Evolutionary conservation across 1,140 invertebrate genomes (phyloP).

Genomic region (Bombus huntii): DNA sequence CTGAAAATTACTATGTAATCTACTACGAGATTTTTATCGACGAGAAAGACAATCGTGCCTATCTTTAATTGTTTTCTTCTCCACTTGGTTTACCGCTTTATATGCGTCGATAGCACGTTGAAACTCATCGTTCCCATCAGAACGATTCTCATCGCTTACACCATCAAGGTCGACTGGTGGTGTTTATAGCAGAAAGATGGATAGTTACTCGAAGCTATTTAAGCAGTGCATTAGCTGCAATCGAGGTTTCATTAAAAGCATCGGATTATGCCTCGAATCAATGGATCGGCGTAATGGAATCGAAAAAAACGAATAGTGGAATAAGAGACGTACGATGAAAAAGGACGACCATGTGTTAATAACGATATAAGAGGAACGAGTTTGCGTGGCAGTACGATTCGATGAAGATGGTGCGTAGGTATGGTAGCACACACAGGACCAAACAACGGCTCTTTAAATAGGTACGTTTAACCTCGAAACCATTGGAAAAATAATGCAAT

Average conservation of each 20-base stretch:
- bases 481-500: too few relatives aligned
- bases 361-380: background rate
- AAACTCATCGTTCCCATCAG: conserved; percentile 21
- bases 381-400: background rate
- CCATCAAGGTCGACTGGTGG: conserved; percentile 35
- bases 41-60: background rate
- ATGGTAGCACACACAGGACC: background rate
- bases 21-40: background rate
- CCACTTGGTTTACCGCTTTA: background rate
- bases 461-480: too few relatives aligned
- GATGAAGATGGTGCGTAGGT: background rate
- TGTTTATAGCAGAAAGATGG: conserved; percentile 39
- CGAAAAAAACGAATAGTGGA: background rate
- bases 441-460: too few relatives aligned
- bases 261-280: conserved; percentile 1
- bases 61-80: background rate
- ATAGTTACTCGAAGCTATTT: conserved; percentile 41
- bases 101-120: background rate
- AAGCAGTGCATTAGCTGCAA: conserved; percentile 25
- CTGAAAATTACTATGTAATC: background rate
- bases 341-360: background rate
- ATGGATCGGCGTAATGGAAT: background rate
- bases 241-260: conserved; percentile 41
- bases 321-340: background rate
- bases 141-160: conserved; percentile 18